Evolutionary conservation across 2,888 invertebrate species (phyloP), one percentile per base, ranked within the genome.

Genomic region (Drosophila meridionalis): DNA sequence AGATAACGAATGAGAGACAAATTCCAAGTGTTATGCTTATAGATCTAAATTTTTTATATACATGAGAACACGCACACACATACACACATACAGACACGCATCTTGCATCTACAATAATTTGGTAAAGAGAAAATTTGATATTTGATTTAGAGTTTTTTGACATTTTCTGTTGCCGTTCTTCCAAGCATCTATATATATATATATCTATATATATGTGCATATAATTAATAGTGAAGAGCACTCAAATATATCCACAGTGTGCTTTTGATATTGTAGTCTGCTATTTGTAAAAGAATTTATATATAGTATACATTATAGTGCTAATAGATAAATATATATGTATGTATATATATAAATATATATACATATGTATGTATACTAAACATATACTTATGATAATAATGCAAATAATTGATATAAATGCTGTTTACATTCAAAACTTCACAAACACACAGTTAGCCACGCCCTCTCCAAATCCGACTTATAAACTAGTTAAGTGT

Each of bases 11-110:
- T 63, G 75, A 70, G 76, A 87, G 84, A 83, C 73, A 68, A 76
- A 87, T 86, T 88, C 80, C 83, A 87, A 86, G 87, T 85, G 85
- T 87, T 87, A 85, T 87, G 85, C 85, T 85, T 85, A 85, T 85
- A 85, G 85, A 85, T 85, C 85, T 85, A 85, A 85, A 85, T 85
- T 87, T 87, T 85, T 82, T 80, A 85, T 84, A 83, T 69, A 84
- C 69, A 68, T 50, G 47, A 60, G 8, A 6, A 74, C 62, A 70
- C 77, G 65, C 43, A 63, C 58, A 59, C 56, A 63, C 52, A 12
- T 6, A 52, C 53, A 52, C 26, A 45, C 48, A 42, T 20, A 68
- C 30, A 75, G n/a, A 32, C 42, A 47, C 8, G 60, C 32, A 57
- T 43, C 66, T 40, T 62, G 71, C 75, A 67, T 80, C 70, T 84